phyloP scores from a whole-genome alignment of 2,888 invertebrate species.

The Anoncus sp. region DNA sequence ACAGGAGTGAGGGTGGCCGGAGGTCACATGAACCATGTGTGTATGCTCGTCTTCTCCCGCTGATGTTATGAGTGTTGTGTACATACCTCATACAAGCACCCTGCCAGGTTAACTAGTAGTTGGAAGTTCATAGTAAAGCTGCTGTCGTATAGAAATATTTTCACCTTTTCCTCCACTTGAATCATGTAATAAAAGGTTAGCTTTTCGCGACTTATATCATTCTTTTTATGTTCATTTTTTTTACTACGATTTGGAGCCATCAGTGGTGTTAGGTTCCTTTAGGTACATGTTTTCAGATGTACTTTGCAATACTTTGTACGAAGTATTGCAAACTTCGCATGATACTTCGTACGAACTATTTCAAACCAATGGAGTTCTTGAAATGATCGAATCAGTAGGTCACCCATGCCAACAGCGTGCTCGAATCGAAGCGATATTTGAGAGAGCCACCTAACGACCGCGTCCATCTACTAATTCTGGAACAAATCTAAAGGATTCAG shows the following conservation, averaged over 20 bases:
- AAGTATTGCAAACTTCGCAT: no score
- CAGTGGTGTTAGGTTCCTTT: no score
- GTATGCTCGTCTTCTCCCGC: constrained; percentile 7
- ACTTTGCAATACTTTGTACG: no score
- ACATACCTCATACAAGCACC: constrained; percentile 20
- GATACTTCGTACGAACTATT: neutral
- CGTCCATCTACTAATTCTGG: constrained; percentile 1
- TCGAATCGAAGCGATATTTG: neutral
- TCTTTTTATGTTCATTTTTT: no score
- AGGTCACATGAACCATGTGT: constrained; percentile 31
- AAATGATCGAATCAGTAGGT: neutral
- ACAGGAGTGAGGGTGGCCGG: constrained; percentile 40
- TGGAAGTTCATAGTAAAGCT: constrained; percentile 1
- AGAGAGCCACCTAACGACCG: constrained; percentile 5
- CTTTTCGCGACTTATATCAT: neutral
- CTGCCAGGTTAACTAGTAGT: constrained; percentile 7
- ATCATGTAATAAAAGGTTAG: neutral
- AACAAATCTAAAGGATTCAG: neutral
- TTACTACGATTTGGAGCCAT: no score
- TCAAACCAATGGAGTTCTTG: neutral
- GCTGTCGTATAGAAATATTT: neutral
- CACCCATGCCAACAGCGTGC: neutral
- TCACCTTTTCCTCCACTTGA: neutral
- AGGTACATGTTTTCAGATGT: no score
- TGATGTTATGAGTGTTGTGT: constrained; percentile 19